A percentile compares a stretch with the other conserved stretches of the same genome.
Evolutionary conservation across 2,888 invertebrate species (phyloP).

Genomic region (Eupithecia subfuscata): DNA sequence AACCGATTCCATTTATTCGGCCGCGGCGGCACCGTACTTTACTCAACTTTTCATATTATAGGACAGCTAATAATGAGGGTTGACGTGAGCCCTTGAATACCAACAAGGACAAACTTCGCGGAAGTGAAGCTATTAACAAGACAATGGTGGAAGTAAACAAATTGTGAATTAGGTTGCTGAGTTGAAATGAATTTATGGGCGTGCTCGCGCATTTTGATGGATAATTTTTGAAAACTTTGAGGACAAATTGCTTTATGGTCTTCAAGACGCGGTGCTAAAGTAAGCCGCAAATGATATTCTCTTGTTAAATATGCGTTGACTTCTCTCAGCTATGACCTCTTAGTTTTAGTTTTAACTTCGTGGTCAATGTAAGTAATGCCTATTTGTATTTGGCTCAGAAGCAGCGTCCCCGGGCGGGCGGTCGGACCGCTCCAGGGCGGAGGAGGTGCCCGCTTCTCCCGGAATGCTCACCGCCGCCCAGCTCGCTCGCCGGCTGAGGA

Average conservation of each 20-base stretch:
- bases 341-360: neutral
- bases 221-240: constrained; percentile 35
- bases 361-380: neutral
- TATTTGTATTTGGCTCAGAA: constrained; percentile 50
- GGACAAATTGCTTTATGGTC: constrained; percentile 22
- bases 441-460: constrained; percentile 80
- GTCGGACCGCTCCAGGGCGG: constrained; percentile 77
- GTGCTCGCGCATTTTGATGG: constrained; percentile 44
- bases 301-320: neutral
- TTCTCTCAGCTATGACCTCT: neutral
- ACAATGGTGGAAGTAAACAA: constrained; percentile 51
- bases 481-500: constrained; percentile 85
- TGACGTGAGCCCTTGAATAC: constrained; percentile 58
- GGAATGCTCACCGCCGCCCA: constrained; percentile 83
- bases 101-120: constrained; percentile 56
- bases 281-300: neutral
- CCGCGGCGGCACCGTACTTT: constrained; percentile 53
- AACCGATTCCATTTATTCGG: constrained; percentile 66
- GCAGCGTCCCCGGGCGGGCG: constrained; percentile 76
- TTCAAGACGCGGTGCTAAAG: constrained; percentile 5
- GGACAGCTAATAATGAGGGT: constrained; percentile 61
- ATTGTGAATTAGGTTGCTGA: constrained; percentile 47
- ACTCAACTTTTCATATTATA: constrained; percentile 64
- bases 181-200: constrained; percentile 47
- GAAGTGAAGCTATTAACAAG: constrained; percentile 56